These are phyloP conservation scores for Ceryle rudis DNA, from an alignment of 2,797 vertebrate species.

Conservation along the genomic window DNA sequence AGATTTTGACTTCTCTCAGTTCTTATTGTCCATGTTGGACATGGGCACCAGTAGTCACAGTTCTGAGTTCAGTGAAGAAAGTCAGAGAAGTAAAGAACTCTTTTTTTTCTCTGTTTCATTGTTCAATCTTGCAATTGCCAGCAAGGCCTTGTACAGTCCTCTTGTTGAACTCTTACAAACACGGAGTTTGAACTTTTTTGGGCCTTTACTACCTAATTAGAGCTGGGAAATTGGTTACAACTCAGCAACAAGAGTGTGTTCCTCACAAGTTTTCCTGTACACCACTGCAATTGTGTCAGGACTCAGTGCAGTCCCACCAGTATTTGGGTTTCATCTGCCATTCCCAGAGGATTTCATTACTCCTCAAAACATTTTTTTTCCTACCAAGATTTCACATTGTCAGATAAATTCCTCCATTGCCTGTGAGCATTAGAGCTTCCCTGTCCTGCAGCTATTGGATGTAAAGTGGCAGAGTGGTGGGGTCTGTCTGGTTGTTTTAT, in stretches of 20 bases:
- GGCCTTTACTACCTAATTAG: background rate
- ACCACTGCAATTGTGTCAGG: background rate
- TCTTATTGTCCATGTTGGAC: background rate
- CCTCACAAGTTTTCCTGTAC: background rate
- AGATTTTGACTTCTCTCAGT: background rate
- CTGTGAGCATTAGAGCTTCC: background rate
- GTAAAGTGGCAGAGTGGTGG: background rate
- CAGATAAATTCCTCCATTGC: background rate
- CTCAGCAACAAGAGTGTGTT: background rate
- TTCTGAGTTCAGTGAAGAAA: background rate
- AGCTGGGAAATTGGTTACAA: background rate
- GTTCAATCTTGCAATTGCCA: background rate
- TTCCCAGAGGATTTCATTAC: background rate
- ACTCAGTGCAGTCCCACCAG: background rate
- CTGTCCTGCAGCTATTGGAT: background rate
- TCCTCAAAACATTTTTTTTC: background rate
- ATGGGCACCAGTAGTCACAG: background rate
- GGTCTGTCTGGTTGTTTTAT: conserved; percentile 15
- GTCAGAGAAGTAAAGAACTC: background rate
- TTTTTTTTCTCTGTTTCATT: background rate
- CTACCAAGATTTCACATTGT: background rate
- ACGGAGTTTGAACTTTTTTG: background rate
- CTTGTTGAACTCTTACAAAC: background rate
- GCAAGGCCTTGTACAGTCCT: background rate
- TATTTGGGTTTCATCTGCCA: background rate